Conservation (phyloP, 2,113 vertebrate genomes). For the Romanogobio albipinnatus region DNA sequence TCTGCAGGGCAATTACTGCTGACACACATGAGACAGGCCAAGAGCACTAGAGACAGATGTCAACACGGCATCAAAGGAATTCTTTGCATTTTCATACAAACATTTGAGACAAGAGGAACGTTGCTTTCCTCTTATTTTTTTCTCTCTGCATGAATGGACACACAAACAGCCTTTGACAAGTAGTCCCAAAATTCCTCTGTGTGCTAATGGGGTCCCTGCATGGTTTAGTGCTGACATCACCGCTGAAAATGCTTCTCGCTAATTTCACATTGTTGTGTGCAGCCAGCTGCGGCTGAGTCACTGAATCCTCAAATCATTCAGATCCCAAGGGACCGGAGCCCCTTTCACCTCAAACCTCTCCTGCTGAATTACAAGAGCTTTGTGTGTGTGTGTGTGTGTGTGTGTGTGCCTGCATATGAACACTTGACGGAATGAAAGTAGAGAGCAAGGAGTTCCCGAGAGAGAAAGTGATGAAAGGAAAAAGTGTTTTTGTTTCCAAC, state of each 20-base stretch:
- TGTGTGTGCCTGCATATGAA: background rate
- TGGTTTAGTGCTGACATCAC: constrained; percentile 90
- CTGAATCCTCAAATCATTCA: constrained; percentile 74
- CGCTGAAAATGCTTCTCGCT: constrained; percentile 81
- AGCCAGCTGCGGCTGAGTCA: constrained; percentile 88
- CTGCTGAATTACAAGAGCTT: constrained; percentile 36
- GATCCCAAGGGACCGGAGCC: constrained; percentile 44
- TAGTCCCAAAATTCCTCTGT: constrained; percentile 85
- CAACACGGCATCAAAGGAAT: constrained; percentile 62
- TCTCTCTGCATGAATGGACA: constrained; percentile 24
- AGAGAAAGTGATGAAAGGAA: background rate
- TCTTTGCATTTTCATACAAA: constrained; percentile 41
- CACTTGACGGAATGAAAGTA: background rate
- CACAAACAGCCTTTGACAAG: constrained; percentile 81
- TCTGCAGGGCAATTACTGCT: constrained; percentile 57
- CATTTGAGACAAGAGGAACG: constrained; percentile 38
- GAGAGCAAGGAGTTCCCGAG: background rate
- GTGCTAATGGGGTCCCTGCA: constrained; percentile 87
- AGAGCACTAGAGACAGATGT: constrained; percentile 42
- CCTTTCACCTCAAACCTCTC: constrained; percentile 57
- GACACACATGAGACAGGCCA: constrained; percentile 52
- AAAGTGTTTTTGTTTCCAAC: background rate
- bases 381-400: constrained; percentile 5
- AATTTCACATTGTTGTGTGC: constrained; percentile 76
- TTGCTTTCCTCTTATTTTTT: background rate